Base-by-base conservation (phyloP, 1,140 invertebrate genomes). In the Polyergus mexicanus region DNA sequence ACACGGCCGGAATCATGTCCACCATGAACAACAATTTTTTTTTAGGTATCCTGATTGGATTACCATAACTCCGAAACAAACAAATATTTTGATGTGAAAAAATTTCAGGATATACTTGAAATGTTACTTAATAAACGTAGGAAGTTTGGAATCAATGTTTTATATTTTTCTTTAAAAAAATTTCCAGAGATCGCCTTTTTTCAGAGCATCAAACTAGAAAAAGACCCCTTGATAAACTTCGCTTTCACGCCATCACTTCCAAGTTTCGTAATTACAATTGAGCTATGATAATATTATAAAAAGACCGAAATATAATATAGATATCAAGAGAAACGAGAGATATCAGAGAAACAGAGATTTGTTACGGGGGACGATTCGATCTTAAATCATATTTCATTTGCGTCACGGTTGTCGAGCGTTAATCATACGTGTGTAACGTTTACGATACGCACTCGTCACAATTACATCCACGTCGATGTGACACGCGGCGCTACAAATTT, bases 401-500 rank as follows among this genome's bases (percentile, higher is more conserved):
- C 47, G 54, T 35, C 47, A 47, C n/a, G 38, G 38, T 32, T 47
- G 56, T 56, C 65, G 38, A 28, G 22, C 22, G 60, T 8, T 19
- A 60, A 54, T 78, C 41, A 75, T 71, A 47, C 66, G 54, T 51
- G 63, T 47, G 19, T 22, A 7, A 66, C 44, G 25, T 86, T 89
- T 86, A 88, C 66, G 84, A 78, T 62, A 51, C 76, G 54, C 51
- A 22, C 60, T 60, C 74, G 87, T 84, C 84, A 75, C 83, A 68
- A 86, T 86, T 86, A 84, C 44, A 77, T 74, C 35, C 22, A 7
- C 72, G 25, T 47, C 58, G 85, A 51, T 51, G 74, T 89, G 84
- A 89, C 88, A 89, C 74, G 51, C 19, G 47, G 78, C 60, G 85
- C 74, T 77, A 89, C 88, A 89, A 89, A 89, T 89, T 89, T 89